Evolutionary conservation across 2,113 vertebrate genomes (phyloP), one percentile per base, ranked within the genome.

Genomic region (Hystrix cristata): DNA sequence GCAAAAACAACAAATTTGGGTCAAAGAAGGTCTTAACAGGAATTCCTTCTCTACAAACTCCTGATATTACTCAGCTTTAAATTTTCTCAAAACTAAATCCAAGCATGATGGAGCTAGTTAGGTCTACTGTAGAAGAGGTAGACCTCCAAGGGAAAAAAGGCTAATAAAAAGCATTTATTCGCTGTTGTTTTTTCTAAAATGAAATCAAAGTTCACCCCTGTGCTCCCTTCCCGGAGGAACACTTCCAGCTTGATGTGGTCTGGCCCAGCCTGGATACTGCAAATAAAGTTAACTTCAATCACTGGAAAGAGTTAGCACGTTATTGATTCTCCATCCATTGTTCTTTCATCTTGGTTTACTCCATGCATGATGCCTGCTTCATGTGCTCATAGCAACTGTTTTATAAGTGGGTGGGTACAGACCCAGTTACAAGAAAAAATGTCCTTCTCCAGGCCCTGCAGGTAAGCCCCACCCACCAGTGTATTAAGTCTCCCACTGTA

Each of bases 281-380:
- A 96, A 91, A 98, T 89, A 87, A 97, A 96, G 96, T 91, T 71
- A 89, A 96, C 96, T 97, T 97, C 95, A 97, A 93, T 97, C 94
- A 83, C 53, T 46, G 38, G 1, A 8, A 59, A 14, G 34, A 95
- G 90, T 79, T 87, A 92, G 85, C 94, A 97, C 23, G 43, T 96
- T 97, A 94, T 59, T 95, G 94, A 96, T 97, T 93, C 94, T 91
- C 90, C 57, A 74, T 72, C 87, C 57, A 86, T 5, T 78, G 69
- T 71, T 67, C 97, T 98, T 98, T 97, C 94, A 97, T 97, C 96
- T 96, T 81, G n/a, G 82, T 95, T 86, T 71, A 69, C 74, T 89
- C 91, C 65, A n/a, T 12, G 43, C 51, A 88, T 67, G 2, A 21
- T n/a, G 64, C 86, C 79, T 91, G 82, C 97, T 96, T 96, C 97